Evolutionary conservation across 2,888 invertebrate species (phyloP).

Genomic region (Panzeria rudis): DNA sequence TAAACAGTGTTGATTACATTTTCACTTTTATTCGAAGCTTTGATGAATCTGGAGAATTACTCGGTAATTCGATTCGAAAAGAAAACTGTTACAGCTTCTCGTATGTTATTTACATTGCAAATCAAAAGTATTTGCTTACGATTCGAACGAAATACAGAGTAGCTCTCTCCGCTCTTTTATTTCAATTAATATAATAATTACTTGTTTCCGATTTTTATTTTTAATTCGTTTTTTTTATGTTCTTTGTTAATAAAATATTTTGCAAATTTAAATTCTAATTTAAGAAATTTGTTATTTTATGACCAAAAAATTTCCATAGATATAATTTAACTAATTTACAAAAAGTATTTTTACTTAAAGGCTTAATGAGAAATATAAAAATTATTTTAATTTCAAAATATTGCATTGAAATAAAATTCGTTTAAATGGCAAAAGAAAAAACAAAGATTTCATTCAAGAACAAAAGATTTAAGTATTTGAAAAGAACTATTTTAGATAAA

Average conservation of each 20-base stretch:
- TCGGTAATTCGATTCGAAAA: too few species aligned
- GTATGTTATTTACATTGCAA: too few species aligned
- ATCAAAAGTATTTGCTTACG: too few species aligned
- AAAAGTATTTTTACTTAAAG: slow-evolving; percentile 27
- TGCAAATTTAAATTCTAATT: slow-evolving; percentile 2
- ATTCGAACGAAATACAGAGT: too few species aligned
- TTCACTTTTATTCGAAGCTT: too few species aligned
- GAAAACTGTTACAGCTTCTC: too few species aligned
- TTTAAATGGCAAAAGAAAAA: slow-evolving; percentile 14
- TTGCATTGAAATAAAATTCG: slow-evolving; percentile 42
- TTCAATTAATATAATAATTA: too few species aligned
- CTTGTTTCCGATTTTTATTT: too few species aligned
- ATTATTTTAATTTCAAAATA: slow-evolving; percentile 26
- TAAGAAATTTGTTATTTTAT: slow-evolving; percentile 20
- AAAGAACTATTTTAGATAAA: slow-evolving; percentile 32
- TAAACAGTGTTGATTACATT: too few species aligned
- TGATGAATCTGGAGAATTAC: too few species aligned
- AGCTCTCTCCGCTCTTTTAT: too few species aligned
- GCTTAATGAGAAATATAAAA: background rate
- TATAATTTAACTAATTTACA: slow-evolving; percentile 60
- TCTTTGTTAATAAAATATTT: slow-evolving; percentile 38
- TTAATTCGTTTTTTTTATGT: too few species aligned
- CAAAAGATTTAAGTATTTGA: slow-evolving; percentile 50
- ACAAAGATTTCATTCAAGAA: background rate
- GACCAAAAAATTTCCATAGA: background rate